phyloP scores from a whole-genome alignment of 2,888 invertebrate genomes.

The Parnassius apollo region DNA sequence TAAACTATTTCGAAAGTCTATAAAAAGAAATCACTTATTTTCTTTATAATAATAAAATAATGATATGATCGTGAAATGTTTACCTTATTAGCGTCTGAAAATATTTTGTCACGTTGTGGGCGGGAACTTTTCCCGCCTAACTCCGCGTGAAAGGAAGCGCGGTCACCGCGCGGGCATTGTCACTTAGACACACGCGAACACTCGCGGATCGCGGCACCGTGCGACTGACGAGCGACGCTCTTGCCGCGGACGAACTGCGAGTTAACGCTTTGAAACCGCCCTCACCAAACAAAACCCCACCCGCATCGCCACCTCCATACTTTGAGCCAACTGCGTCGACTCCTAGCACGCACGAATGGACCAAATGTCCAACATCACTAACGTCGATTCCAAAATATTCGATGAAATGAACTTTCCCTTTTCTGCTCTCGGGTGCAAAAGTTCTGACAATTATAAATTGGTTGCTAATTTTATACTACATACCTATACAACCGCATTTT shows the following conservation, averaged over 20 bases:
- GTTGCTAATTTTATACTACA: too few relatives aligned
- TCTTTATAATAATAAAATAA: not conserved
- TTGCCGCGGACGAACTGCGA: conserved; percentile 47
- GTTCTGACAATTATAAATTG: too few relatives aligned
- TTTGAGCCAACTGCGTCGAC: conserved; percentile 19
- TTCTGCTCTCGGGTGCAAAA: too few relatives aligned
- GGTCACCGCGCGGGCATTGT: conserved; percentile 72
- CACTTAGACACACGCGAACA: conserved; percentile 53
- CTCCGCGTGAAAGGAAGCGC: conserved; percentile 60
- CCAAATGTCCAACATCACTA: conserved; percentile 11
- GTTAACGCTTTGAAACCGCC: conserved; percentile 72
- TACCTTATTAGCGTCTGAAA: conserved; percentile 82
- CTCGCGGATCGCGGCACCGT: conserved; percentile 54
- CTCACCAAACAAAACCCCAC: conserved; percentile 80
- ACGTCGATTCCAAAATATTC: not conserved
- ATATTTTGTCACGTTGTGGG: conserved; percentile 75
- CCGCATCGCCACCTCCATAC: conserved; percentile 41
- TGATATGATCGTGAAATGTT: conserved; percentile 28
- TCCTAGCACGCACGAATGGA: conserved; percentile 16
- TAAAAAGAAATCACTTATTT: too few relatives aligned
- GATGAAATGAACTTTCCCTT: too few relatives aligned
- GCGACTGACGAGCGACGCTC: conserved; percentile 49
- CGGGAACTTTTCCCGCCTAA: conserved; percentile 78
- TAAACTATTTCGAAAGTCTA: too few relatives aligned
- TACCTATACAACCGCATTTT: too few relatives aligned